Conservation (phyloP, 2,888 invertebrate genomes). For the Timema cristinae region DNA sequence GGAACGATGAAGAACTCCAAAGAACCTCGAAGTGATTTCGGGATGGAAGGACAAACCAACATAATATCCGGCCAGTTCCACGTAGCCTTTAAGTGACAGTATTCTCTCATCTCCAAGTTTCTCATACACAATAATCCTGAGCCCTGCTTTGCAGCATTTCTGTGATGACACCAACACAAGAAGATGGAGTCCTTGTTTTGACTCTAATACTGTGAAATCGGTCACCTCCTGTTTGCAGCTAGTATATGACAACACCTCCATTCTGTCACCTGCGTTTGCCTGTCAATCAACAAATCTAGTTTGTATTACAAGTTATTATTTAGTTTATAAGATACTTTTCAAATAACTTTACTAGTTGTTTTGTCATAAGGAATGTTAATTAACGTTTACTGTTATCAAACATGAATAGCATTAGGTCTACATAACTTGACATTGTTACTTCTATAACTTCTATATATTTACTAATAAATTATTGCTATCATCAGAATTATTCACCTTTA, state of each 20-base stretch:
- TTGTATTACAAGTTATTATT: too few relatives aligned
- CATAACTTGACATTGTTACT: too few relatives aligned
- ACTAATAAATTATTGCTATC: too few relatives aligned
- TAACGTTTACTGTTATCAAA: too few relatives aligned
- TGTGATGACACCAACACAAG: slow-evolving; percentile 3
- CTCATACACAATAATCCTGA: slow-evolving; percentile 4
- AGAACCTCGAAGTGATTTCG: background rate
- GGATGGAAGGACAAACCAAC: background rate
- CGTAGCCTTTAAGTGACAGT: background rate
- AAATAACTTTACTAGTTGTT: too few relatives aligned
- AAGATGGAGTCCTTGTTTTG: background rate
- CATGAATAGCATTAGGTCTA: too few relatives aligned
- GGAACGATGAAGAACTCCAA: background rate
- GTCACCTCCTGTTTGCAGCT: background rate
- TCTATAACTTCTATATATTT: too few relatives aligned
- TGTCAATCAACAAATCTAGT: background rate
- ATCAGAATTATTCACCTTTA: too few relatives aligned
- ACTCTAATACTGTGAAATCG: slow-evolving; percentile 8
- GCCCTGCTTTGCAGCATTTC: slow-evolving; percentile 19
- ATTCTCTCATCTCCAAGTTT: background rate
- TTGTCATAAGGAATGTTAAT: too few relatives aligned
- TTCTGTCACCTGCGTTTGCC: slow-evolving; percentile 15
- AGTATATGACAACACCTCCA: slow-evolving; percentile 17
- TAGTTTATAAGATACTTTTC: too few relatives aligned
- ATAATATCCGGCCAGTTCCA: background rate